Conservation (phyloP, 2,113 vertebrate genomes). For the Numenius arquata region DNA sequence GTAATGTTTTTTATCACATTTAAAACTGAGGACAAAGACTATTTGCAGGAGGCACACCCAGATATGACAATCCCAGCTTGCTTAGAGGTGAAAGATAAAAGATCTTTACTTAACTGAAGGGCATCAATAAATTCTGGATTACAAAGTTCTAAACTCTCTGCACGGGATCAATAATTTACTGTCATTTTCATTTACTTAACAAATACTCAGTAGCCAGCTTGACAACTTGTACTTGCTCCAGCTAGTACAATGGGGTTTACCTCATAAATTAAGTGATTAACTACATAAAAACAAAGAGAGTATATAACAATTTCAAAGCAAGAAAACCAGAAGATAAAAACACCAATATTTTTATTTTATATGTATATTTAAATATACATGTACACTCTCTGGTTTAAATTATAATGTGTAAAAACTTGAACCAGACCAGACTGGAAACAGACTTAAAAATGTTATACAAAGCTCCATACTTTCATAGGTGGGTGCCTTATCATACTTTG, state of each 20-base stretch:
- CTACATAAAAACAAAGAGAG: background rate
- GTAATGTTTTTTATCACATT: background rate
- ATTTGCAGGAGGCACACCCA: background rate
- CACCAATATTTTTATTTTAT: background rate
- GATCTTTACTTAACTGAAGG: background rate
- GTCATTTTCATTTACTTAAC: background rate
- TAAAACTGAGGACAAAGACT: background rate
- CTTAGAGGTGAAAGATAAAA: background rate
- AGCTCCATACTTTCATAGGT: background rate
- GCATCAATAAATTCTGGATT: background rate
- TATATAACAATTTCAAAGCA: background rate
- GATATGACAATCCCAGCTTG: background rate
- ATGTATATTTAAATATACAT: background rate
- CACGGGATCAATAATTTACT: background rate
- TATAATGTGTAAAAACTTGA: background rate
- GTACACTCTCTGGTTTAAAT: background rate
- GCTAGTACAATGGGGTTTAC: background rate
- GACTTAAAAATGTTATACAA: background rate
- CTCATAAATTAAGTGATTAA: background rate
- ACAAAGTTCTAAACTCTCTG: background rate
- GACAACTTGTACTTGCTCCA: background rate
- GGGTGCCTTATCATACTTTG: background rate
- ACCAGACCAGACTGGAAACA: background rate
- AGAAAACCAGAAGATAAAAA: background rate
- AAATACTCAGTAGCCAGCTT: background rate